Evolutionary conservation across 2,888 invertebrate genomes (phyloP), one percentile per base, ranked within the genome.

Genomic region (Ectobius pallidus): DNA sequence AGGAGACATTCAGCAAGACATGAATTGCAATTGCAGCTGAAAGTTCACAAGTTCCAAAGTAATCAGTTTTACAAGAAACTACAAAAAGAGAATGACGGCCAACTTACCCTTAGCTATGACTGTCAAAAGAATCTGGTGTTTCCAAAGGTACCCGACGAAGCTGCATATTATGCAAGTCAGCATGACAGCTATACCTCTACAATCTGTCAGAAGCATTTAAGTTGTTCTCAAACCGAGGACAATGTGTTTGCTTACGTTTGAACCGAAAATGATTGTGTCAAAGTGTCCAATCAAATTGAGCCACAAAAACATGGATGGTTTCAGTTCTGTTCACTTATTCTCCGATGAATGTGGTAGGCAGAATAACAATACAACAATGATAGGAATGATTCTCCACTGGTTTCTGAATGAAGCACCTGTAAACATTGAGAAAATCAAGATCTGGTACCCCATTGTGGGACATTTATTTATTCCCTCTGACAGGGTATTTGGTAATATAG

Each of bases 131-230:
- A 80, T 69, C 72, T 77, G 27, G 49, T 74, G 4, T 52, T 80
- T 1, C 80, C 80, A 0, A 79, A 79, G 69, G 73, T 81, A 20
- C 80, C 80, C 0, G 81, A 81, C 71, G 80, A 81, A 75, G 69
- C 77, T 11, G 76, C 79, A 1, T 81, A 82, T 65, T 82, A 80
- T 76, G 75, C 76, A 27, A 75, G 80, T 7, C 81, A 81, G 72
- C 63, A 81, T 16, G 80, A 81, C 72, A 65, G 76, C 7, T 81
- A 80, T 70, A 82, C 82, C 74, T 79, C 80, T 34, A 80, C 80
- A 11, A 75, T 81, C 18, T 79, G 80, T 69, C 73, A 77, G 68
- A 80, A 81, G 25, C 55, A 70, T 62, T 81, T 81, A 30, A 78
- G 78, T 72, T 20, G 63, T 20, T 70, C 75, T 58, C 71, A 80